A percentile compares a stretch with the other conserved stretches of the same genome.
These are phyloP conservation scores for Diogma glabrata DNA, from an alignment of 2,888 invertebrate genomes.

Conservation along the genomic window DNA sequence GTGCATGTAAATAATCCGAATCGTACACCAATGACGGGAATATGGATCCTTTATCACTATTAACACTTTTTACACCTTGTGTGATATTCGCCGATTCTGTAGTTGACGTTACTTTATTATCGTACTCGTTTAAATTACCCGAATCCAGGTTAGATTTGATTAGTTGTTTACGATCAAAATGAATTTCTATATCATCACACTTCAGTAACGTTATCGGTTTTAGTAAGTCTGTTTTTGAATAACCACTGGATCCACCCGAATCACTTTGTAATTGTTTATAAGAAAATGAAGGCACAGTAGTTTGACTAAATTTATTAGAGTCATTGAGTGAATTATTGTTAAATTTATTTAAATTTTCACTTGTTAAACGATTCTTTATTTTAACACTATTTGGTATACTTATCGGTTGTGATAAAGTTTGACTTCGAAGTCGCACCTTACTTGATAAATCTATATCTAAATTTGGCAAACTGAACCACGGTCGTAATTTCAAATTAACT, in stretches of 20 bases:
- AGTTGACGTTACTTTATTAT: no score
- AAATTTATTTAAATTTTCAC: conserved; percentile 1
- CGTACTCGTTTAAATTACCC: no score
- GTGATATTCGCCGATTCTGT: no score
- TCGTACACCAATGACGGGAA: no score
- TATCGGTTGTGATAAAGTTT: conserved; percentile 26
- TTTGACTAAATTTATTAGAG: no score
- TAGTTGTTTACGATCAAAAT: conserved; percentile 29
- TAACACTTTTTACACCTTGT: no score
- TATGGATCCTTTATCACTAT: no score
- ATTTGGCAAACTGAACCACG: conserved; percentile 37
- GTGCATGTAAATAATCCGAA: no score
- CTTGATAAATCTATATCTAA: conserved; percentile 21
- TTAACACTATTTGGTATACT: conserved; percentile 21
- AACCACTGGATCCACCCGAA: no score
- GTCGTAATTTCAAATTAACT: conserved; percentile 28
- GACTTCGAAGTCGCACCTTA: conserved; percentile 19
- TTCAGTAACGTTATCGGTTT: conserved; percentile 25
- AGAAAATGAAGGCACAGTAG: conserved; percentile 22
- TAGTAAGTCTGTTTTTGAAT: not conserved
- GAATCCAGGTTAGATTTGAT: no score
- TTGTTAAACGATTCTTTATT: not conserved
- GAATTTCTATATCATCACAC: conserved; percentile 35
- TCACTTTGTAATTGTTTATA: not conserved
- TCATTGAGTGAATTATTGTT: no score